Percentiles rank a stretch among this genome's conserved stretches.
Evolutionary conservation across 2,113 vertebrate species (phyloP).

Genomic region (Platichthys flesus): DNA sequence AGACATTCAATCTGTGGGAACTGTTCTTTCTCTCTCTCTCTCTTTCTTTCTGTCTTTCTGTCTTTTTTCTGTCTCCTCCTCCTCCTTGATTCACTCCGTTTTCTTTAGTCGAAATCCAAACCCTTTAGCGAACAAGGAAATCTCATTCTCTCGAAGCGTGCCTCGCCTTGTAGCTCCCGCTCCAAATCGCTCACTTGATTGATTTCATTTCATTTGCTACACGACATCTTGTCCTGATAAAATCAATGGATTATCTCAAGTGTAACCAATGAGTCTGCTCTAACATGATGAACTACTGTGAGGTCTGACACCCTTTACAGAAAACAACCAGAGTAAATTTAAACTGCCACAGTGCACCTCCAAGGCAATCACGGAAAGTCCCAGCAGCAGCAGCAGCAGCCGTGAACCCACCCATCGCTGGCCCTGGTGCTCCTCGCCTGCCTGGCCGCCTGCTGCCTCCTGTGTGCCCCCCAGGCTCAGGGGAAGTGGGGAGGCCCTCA

Average conservation of each 20-base stretch:
- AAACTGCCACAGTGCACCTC: slow-evolving; percentile 61
- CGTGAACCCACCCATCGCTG: slow-evolving; percentile 70
- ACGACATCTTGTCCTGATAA: slow-evolving; percentile 39
- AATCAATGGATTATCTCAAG: slow-evolving; percentile 49
- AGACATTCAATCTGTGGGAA: slow-evolving; percentile 78
- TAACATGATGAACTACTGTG: slow-evolving; percentile 59
- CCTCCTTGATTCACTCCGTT: background rate
- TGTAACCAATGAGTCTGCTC: slow-evolving; percentile 59
- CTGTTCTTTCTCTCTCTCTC: slow-evolving; percentile 35
- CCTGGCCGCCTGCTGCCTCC: slow-evolving; percentile 71
- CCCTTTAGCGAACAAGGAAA: slow-evolving; percentile 51
- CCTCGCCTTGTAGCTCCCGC: slow-evolving; percentile 49
- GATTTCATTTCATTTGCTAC: slow-evolving; percentile 59
- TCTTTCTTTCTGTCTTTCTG: slow-evolving; percentile 8
- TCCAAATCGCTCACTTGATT: slow-evolving; percentile 58
- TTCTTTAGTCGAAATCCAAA: slow-evolving; percentile 36
- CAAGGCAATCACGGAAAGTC: slow-evolving; percentile 80
- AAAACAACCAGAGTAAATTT: slow-evolving; percentile 63
- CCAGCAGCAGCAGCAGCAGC: slow-evolving; percentile 59
- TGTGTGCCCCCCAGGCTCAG: slow-evolving; percentile 79
- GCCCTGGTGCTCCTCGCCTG: slow-evolving; percentile 68
- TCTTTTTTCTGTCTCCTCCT: background rate
- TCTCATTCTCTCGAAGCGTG: slow-evolving; percentile 43
- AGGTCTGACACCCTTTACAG: slow-evolving; percentile 65
- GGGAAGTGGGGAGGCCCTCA: slow-evolving; percentile 77